Evolutionary conservation across 2,888 invertebrate species (phyloP).

Genomic region (Ornithoptera priamus): DNA sequence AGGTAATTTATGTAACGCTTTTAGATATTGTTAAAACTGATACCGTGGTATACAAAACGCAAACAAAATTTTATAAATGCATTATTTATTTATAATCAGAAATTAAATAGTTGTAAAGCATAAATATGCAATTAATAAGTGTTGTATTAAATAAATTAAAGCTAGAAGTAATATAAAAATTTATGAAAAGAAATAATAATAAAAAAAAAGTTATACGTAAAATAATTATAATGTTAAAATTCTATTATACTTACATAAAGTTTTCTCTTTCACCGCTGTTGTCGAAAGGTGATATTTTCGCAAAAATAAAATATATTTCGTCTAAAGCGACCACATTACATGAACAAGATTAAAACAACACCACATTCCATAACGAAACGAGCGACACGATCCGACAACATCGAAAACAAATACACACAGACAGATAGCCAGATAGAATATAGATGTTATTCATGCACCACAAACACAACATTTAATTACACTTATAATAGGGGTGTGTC

Average conservation of each 20-base stretch:
- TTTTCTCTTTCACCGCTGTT: conserved; percentile 52
- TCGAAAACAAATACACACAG: conserved; percentile 33
- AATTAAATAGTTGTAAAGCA: not conserved
- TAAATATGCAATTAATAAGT: not conserved
- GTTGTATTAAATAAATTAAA: not conserved
- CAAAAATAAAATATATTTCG: conserved; percentile 42
- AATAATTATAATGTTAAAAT: conserved; percentile 8
- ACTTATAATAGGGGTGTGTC: conserved; percentile 5
- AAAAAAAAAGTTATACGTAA: not conserved
- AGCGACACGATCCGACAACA: conserved; percentile 46
- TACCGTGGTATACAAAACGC: conserved; percentile 1
- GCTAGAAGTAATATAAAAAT: not conserved
- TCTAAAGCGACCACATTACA: conserved; percentile 65
- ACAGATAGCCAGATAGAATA: conserved; percentile 46
- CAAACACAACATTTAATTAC: conserved; percentile 48
- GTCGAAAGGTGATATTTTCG: conserved; percentile 45
- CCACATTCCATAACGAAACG: conserved; percentile 63
- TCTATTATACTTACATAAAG: conserved; percentile 50
- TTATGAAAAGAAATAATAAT: not conserved
- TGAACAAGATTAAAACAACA: conserved; percentile 66
- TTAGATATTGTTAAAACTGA: not conserved
- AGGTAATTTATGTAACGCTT: no score
- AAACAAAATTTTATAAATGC: not conserved
- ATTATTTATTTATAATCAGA: not conserved
- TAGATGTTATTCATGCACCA: conserved; percentile 81